Percentiles rank a stretch among this genome's conserved stretches.
These are phyloP conservation scores for Eidolon dupreanum DNA, from an alignment of 2,797 vertebrate genomes.

Conservation along the genomic window DNA sequence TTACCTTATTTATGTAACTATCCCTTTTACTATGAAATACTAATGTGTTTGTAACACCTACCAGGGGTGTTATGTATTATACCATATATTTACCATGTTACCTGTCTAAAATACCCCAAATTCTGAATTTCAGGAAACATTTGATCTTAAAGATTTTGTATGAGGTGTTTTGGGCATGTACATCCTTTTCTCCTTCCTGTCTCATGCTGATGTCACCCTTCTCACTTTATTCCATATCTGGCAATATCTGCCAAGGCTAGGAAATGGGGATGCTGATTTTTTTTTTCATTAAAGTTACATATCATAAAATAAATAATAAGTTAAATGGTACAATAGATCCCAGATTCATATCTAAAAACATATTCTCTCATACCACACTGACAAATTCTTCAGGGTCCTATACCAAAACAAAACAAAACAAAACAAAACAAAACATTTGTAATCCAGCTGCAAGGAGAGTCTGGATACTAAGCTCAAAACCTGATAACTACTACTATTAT, in stretches of 20 bases:
- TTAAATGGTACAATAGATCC: background rate
- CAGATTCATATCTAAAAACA: background rate
- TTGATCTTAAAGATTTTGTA: background rate
- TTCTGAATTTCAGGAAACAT: constrained; percentile 6
- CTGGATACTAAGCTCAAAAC: constrained; percentile 23
- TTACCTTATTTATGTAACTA: background rate
- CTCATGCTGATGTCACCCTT: background rate
- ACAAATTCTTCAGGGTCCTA: background rate
- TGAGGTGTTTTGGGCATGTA: background rate
- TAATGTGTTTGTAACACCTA: background rate
- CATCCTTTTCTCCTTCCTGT: background rate
- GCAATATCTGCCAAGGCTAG: background rate
- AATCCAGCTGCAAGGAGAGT: background rate
- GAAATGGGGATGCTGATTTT: background rate
- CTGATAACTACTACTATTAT: background rate
- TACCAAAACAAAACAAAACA: background rate
- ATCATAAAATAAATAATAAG: constrained; percentile 14
- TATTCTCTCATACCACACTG: background rate
- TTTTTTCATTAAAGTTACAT: background rate
- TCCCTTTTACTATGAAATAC: background rate
- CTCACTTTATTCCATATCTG: background rate
- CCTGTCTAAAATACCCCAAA: background rate
- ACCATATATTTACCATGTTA: background rate
- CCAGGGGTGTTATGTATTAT: background rate
- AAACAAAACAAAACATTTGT: background rate